Evolutionary conservation across 2,113 vertebrate genomes (phyloP).

Genomic region (Sander vitreus): DNA sequence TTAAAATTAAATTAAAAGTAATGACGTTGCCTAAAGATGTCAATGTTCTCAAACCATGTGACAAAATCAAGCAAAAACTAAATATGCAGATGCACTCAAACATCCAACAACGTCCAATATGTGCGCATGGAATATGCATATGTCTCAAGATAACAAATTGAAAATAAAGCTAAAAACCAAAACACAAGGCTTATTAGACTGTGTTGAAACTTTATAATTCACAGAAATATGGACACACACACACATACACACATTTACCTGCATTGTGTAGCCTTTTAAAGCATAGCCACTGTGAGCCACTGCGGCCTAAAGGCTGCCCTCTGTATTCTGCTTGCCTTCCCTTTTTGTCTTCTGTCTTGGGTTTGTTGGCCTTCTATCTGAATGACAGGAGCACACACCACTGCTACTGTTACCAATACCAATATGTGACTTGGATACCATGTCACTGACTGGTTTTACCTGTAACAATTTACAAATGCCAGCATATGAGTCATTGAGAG

Average conservation of each 20-base stretch:
- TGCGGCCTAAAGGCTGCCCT: background rate
- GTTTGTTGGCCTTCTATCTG: background rate
- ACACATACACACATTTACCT: background rate
- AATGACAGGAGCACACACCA: slow-evolving; percentile 22
- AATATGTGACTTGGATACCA: background rate
- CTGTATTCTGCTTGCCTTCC: background rate
- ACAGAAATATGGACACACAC: background rate
- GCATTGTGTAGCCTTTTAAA: background rate
- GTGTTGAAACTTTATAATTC: background rate
- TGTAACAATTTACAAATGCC: slow-evolving; percentile 31
- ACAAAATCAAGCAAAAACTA: background rate
- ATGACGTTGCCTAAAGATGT: too few species aligned
- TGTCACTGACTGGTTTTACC: background rate
- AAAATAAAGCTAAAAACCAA: background rate
- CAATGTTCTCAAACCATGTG: background rate
- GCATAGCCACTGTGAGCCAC: background rate
- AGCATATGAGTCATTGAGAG: slow-evolving; percentile 41
- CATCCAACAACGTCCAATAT: background rate
- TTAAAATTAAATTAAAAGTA: too few species aligned
- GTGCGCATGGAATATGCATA: background rate
- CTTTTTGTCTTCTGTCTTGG: background rate
- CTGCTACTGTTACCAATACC: slow-evolving; percentile 3
- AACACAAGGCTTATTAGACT: background rate
- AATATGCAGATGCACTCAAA: background rate
- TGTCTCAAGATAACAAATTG: background rate